A percentile compares a stretch with the other conserved stretches of the same genome.
Evolutionary conservation across 2,888 invertebrate genomes (phyloP).

Genomic region (Iselma pallidipennis): DNA sequence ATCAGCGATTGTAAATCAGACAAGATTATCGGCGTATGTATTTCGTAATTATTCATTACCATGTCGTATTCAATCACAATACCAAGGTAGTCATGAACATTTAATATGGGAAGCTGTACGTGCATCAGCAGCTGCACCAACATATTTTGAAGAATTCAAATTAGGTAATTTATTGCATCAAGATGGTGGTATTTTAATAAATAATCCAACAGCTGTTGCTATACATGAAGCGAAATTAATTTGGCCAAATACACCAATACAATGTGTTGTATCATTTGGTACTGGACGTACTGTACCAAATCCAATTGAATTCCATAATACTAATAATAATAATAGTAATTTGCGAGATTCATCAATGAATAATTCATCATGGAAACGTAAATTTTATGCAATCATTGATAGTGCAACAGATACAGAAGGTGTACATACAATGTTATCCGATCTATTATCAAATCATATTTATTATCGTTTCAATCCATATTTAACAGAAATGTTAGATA

Average conservation of each 20-base stretch:
- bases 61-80: conserved; percentile 68
- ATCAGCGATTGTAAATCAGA: conserved; percentile 78
- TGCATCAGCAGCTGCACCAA: conserved; percentile 90
- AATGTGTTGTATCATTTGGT: conserved; percentile 82
- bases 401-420: conserved; percentile 88
- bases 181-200: conserved; percentile 79
- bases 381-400: conserved; percentile 79
- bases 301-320: conserved; percentile 2
- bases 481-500: conserved; percentile 73
- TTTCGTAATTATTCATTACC: conserved; percentile 85
- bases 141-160: conserved; percentile 84
- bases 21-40: conserved; percentile 73
- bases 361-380: conserved; percentile 78
- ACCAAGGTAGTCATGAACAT: conserved; percentile 72
- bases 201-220: conserved; percentile 88
- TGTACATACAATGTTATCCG: conserved; percentile 76
- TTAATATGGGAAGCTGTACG: conserved; percentile 82
- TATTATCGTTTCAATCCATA: conserved; percentile 91
- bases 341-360: conserved; percentile 74
- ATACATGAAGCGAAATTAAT: conserved; percentile 83
- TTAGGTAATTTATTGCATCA: conserved; percentile 71
- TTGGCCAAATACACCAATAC: conserved; percentile 74
- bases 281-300: conserved; percentile 67
- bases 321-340: conserved; percentile 60
- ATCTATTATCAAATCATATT: conserved; percentile 70